Evolutionary conservation across 2,797 vertebrate species (phyloP).

Genomic region (Helarctos malayanus): DNA sequence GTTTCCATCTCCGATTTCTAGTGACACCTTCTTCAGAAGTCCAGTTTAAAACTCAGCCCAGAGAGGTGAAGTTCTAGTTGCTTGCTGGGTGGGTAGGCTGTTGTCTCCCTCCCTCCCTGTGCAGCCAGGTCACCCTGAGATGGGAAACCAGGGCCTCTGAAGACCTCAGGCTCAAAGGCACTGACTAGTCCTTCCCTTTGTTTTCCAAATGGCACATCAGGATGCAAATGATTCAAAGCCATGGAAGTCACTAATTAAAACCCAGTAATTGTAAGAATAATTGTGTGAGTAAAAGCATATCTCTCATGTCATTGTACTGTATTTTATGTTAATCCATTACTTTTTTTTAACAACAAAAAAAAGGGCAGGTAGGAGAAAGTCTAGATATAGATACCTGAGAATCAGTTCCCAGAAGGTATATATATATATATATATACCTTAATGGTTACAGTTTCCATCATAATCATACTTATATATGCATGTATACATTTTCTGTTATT

Average conservation of each 20-base stretch:
- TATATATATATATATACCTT: too few species aligned
- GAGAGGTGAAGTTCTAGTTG: background rate
- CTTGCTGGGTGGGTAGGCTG: background rate
- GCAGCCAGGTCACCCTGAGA: background rate
- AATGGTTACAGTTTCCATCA: too few species aligned
- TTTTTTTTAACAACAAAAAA: background rate
- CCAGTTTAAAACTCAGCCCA: background rate
- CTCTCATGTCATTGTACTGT: background rate
- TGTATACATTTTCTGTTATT: background rate
- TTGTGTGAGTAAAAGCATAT: background rate
- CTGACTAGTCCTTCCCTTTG: background rate
- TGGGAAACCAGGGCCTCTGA: background rate
- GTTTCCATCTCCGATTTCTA: background rate
- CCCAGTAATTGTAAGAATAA: background rate
- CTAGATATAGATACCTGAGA: background rate
- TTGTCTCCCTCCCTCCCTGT: fast-evolving
- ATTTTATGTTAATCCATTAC: background rate
- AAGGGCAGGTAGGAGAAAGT: background rate
- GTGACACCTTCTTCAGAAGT: background rate
- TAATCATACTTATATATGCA: background rate
- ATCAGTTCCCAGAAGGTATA: background rate
- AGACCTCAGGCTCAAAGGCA: background rate
- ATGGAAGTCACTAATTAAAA: background rate
- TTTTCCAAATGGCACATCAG: background rate
- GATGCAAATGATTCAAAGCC: background rate